Evolutionary conservation across 1,140 invertebrate genomes (phyloP).

Genomic region (Spodoptera litura): DNA sequence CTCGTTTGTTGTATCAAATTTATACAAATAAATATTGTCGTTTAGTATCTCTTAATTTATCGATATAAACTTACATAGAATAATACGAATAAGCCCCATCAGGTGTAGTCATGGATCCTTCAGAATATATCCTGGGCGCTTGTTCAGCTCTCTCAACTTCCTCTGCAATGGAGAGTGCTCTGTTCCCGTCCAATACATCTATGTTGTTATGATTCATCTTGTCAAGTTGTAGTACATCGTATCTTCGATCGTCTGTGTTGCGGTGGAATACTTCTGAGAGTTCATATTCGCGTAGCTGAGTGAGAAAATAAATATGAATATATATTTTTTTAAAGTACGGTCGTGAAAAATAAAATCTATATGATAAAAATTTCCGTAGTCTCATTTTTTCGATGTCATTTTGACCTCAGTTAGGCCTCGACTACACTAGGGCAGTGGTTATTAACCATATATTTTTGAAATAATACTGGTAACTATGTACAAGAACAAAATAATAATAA

Average conservation of each 20-base stretch:
- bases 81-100: constrained; percentile 81
- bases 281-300: constrained; percentile 94
- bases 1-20: background rate
- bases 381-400: too few relatives aligned
- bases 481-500: too few relatives aligned
- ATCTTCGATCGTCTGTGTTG: constrained; percentile 91
- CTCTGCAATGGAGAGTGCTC: constrained; percentile 92
- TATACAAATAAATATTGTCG: background rate
- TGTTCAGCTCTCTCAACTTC: constrained; percentile 91
- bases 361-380: too few relatives aligned
- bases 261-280: constrained; percentile 94
- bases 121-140: constrained; percentile 79
- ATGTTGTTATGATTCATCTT: constrained; percentile 88
- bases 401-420: too few relatives aligned
- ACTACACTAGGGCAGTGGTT: too few relatives aligned
- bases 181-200: constrained; percentile 89
- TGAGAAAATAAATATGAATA: background rate
- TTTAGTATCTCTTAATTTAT: background rate
- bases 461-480: too few relatives aligned
- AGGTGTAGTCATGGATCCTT: constrained; percentile 78
- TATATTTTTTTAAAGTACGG: too few relatives aligned
- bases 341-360: too few relatives aligned
- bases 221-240: constrained; percentile 90
- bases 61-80: constrained; percentile 67
- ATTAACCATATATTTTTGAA: too few relatives aligned